Evolutionary conservation across 2,888 invertebrate species (phyloP).

Genomic region (Gymnosoma rotundatum): DNA sequence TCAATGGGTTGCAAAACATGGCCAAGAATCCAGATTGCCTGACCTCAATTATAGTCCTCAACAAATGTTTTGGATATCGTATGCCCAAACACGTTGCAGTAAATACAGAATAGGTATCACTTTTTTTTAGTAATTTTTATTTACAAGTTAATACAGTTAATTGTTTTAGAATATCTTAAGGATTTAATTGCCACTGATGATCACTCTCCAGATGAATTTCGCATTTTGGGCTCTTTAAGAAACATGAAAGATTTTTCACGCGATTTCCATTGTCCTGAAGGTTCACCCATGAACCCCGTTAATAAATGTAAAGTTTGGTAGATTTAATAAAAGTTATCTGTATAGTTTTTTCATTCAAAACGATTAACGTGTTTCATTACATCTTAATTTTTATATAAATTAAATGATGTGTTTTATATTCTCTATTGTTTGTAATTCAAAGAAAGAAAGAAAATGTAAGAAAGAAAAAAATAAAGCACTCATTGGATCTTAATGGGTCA

Average conservation of each 20-base stretch:
- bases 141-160: not conserved
- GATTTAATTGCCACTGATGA: constrained; percentile 90
- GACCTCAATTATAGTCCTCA: constrained; percentile 87
- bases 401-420: no score
- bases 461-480: no score
- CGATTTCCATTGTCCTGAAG: constrained; percentile 93
- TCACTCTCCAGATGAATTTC: constrained; percentile 89
- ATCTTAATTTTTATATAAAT: no score
- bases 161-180: constrained; percentile 86
- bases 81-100: constrained; percentile 94
- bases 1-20: constrained; percentile 87
- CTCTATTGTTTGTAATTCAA: no score
- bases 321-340: constrained; percentile 34
- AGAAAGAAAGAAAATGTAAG: no score
- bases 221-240: constrained; percentile 95
- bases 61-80: constrained; percentile 92
- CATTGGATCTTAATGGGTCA: no score
- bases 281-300: constrained; percentile 94
- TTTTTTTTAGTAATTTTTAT: not conserved
- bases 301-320: constrained; percentile 96
- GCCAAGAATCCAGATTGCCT: constrained; percentile 87
- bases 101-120: constrained; percentile 86
- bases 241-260: constrained; percentile 95
- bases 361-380: no score
- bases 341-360: no score